phyloP scores from a whole-genome alignment of 2,797 vertebrate genomes.

The Alca torda region DNA sequence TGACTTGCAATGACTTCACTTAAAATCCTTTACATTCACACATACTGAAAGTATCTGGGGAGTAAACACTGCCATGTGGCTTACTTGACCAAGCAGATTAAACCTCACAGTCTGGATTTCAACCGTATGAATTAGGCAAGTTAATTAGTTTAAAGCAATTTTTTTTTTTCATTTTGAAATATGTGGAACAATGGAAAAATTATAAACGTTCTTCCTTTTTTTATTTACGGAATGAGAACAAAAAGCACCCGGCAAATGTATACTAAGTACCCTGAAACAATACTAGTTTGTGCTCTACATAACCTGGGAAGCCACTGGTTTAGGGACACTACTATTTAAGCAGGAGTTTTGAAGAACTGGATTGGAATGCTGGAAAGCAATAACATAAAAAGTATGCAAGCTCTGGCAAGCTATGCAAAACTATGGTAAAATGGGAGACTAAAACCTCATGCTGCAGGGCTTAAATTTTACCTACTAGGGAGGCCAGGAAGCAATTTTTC shows the following conservation, averaged over 20 bases:
- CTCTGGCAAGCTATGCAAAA: neutral
- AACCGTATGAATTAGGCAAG: neutral
- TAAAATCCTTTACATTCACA: neutral
- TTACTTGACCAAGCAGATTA: neutral
- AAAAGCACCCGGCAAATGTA: neutral
- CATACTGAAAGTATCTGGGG: neutral
- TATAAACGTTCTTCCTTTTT: neutral
- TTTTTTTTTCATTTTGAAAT: neutral
- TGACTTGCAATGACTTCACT: neutral
- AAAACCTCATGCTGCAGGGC: neutral
- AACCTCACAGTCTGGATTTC: neutral
- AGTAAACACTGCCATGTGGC: neutral
- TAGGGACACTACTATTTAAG: neutral
- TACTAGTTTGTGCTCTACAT: neutral
- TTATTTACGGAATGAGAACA: neutral
- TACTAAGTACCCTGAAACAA: neutral
- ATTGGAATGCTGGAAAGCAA: neutral
- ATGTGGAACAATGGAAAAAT: neutral
- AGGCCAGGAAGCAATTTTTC: conserved; percentile 23
- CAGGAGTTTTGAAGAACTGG: neutral
- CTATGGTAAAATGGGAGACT: neutral
- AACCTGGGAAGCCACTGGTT: neutral
- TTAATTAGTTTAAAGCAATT: neutral
- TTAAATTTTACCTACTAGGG: conserved; percentile 10
- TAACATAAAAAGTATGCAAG: neutral